A percentile compares a stretch with the other conserved stretches of the same genome.
Evolutionary conservation across 2,888 invertebrate genomes (phyloP).

Genomic region (Aquatica leii): DNA sequence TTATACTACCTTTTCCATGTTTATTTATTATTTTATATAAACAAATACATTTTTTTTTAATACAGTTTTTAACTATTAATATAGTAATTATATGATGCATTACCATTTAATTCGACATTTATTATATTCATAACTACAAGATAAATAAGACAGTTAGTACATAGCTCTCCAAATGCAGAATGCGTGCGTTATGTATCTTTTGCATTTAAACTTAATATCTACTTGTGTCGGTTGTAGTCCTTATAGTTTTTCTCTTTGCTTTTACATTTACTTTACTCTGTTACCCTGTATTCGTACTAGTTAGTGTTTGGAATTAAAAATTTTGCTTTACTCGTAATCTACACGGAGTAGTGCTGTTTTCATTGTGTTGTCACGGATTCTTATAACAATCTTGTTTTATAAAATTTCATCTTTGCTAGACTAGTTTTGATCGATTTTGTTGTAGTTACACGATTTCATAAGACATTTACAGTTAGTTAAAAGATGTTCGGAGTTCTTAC

Average conservation of each 20-base stretch:
- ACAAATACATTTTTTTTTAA: no score
- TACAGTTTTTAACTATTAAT: no score
- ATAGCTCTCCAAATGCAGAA: not conserved
- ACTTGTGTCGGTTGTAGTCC: no score
- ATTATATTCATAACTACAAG: not conserved
- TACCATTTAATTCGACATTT: no score
- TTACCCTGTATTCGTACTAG: no score
- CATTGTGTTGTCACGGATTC: constrained; percentile 27
- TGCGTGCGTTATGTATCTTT: not conserved
- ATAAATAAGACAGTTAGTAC: not conserved
- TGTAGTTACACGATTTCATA: constrained; percentile 25
- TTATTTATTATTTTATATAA: no score
- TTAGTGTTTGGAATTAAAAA: not conserved
- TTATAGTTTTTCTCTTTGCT: no score
- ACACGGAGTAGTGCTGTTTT: constrained; percentile 40
- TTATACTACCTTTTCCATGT: not conserved
- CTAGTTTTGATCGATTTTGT: constrained; percentile 11
- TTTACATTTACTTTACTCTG: no score
- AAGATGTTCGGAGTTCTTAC: constrained; percentile 42
- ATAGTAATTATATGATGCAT: no score
- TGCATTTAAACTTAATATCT: not conserved
- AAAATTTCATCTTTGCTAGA: constrained; percentile 33
- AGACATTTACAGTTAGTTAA: constrained; percentile 23
- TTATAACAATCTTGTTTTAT: no score
- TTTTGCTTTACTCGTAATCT: constrained; percentile 18